Evolutionary conservation across 2,888 invertebrate species (phyloP).

Genomic region (Thymelicus acteon): DNA sequence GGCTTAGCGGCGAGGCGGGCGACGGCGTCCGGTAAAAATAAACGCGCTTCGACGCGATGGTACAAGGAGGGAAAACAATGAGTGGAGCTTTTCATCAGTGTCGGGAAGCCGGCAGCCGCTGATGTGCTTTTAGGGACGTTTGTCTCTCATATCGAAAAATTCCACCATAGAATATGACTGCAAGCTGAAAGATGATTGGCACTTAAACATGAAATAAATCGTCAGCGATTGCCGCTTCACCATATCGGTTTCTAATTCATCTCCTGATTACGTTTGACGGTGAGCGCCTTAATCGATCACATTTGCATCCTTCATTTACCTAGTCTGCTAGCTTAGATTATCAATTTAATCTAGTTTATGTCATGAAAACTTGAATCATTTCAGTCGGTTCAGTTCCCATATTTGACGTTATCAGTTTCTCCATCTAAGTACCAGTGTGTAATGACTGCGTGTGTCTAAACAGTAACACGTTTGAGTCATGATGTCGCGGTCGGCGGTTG

Average conservation of each 20-base stretch:
- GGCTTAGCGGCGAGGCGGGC: conserved; percentile 8
- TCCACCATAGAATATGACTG: too few relatives aligned
- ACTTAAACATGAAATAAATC: too few relatives aligned
- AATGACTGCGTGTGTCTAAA: not conserved
- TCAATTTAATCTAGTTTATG: too few relatives aligned
- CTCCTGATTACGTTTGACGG: too few relatives aligned
- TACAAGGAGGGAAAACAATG: not conserved
- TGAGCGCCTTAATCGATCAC: too few relatives aligned
- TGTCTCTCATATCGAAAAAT: too few relatives aligned
- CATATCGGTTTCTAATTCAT: too few relatives aligned
- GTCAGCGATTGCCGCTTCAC: too few relatives aligned
- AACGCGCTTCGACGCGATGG: not conserved
- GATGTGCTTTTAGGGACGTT: not conserved
- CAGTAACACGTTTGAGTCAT: conserved; percentile 18
- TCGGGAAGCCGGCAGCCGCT: not conserved
- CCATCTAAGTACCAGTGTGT: not conserved
- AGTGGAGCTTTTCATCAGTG: conserved; percentile 8
- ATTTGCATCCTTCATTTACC: too few relatives aligned
- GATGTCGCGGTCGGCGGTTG: not conserved
- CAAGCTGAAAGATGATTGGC: too few relatives aligned
- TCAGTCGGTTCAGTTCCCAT: not conserved
- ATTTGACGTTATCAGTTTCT: conserved; percentile 15
- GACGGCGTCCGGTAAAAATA: conserved; percentile 21
- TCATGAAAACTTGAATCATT: too few relatives aligned
- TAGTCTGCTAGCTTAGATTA: too few relatives aligned